These are phyloP conservation scores for Coleophora flavipennella DNA, from an alignment of 2,888 invertebrate species.

Conservation along the genomic window DNA sequence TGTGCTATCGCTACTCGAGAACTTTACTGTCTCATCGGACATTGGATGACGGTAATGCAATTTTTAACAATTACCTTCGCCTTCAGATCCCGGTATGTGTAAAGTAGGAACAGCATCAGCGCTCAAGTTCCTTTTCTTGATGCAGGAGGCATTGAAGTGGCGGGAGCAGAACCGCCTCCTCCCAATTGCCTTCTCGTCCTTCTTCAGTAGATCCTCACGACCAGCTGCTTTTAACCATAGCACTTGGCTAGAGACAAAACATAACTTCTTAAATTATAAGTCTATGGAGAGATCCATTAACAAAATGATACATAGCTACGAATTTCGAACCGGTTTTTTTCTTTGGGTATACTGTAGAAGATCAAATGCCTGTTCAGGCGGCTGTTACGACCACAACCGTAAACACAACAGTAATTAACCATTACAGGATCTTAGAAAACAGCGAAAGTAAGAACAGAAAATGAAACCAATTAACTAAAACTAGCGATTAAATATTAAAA, in stretches of 20 bases:
- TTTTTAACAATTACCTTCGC: slow-evolving; percentile 10
- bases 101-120: slow-evolving; percentile 47
- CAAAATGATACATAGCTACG: neutral
- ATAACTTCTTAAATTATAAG: neutral
- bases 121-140: slow-evolving; percentile 44
- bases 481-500: too few relatives aligned
- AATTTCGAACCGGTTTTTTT: slow-evolving; percentile 36
- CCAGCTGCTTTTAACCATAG: slow-evolving; percentile 47
- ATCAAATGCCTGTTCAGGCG: slow-evolving; percentile 47
- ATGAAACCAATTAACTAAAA: too few relatives aligned
- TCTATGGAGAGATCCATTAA: too few relatives aligned
- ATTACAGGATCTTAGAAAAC: too few relatives aligned
- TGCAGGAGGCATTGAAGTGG: slow-evolving; percentile 40
- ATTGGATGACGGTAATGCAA: too few relatives aligned
- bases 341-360: slow-evolving; percentile 53
- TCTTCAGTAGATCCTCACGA: slow-evolving; percentile 37
- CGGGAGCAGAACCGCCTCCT: slow-evolving; percentile 39
- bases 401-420: slow-evolving; percentile 62
- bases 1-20: too few relatives aligned
- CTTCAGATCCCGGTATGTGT: slow-evolving; percentile 31
- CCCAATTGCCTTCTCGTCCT: slow-evolving; percentile 21
- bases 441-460: too few relatives aligned
- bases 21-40: too few relatives aligned
- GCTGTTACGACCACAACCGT: slow-evolving; percentile 51
- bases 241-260: slow-evolving; percentile 28